These are phyloP conservation scores for Dermochelys coriacea DNA, from an alignment of 2,797 vertebrate genomes.

Conservation along the genomic window DNA sequence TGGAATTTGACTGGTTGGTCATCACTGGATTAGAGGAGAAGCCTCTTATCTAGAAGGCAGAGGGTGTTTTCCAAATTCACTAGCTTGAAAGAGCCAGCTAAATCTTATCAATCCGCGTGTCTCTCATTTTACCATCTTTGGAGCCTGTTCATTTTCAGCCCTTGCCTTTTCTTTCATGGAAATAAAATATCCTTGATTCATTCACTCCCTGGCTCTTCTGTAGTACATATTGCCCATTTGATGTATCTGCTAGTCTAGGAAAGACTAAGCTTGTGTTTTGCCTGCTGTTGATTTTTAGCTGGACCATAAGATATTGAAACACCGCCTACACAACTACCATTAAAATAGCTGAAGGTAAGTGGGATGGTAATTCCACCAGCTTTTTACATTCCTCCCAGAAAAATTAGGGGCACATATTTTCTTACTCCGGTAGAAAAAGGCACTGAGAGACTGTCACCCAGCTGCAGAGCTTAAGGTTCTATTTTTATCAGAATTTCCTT, in stretches of 20 bases:
- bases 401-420: background rate
- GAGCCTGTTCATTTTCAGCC: background rate
- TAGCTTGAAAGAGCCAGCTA: background rate
- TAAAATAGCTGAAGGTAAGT: background rate
- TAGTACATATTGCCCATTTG: background rate
- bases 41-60: constrained; percentile 51
- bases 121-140: constrained; percentile 5
- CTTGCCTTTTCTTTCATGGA: constrained; percentile 1
- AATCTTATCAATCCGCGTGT: background rate
- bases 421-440: background rate
- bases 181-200: constrained; percentile 1
- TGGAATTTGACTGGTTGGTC: constrained; percentile 29
- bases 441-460: accelerated
- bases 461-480: background rate
- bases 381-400: background rate
- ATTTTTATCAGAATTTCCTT: background rate
- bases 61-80: constrained; percentile 57
- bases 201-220: background rate
- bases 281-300: background rate
- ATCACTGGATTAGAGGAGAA: constrained; percentile 22
- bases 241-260: background rate
- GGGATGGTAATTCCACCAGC: background rate
- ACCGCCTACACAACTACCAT: background rate
- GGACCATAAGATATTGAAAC: background rate
- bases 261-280: background rate